Percentiles rank a stretch among this genome's conserved stretches.
phyloP scores from a whole-genome alignment of 2,113 vertebrate genomes.

The Picathartes gymnocephalus region DNA sequence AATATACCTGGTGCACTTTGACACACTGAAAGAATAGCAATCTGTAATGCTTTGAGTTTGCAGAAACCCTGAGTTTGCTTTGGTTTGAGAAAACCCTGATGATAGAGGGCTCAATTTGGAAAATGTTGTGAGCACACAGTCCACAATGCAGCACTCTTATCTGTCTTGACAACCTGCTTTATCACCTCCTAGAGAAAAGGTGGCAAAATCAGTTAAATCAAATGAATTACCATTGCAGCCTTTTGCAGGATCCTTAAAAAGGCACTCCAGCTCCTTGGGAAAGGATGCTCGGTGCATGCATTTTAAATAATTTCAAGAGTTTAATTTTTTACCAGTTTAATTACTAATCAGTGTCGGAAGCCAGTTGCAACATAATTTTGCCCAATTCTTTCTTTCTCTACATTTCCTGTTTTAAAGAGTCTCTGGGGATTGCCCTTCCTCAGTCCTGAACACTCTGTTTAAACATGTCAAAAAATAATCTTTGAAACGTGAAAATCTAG shows the following conservation, averaged over 20 bases:
- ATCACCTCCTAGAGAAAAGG: background rate
- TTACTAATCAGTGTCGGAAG: background rate
- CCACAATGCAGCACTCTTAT: background rate
- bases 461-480: background rate
- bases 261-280: background rate
- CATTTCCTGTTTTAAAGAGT: background rate
- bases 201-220: background rate
- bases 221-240: background rate
- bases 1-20: background rate
- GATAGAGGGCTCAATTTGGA: background rate
- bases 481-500: background rate
- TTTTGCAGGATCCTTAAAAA: background rate
- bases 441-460: background rate
- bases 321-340: background rate
- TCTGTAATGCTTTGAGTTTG: background rate
- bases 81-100: background rate
- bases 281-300: background rate
- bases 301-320: background rate
- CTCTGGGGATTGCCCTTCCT: background rate
- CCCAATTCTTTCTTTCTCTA: background rate
- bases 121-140: background rate
- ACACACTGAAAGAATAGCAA: background rate
- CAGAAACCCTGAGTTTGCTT: too few relatives aligned
- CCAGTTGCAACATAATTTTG: background rate
- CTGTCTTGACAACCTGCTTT: background rate